Evolutionary conservation across 2,888 invertebrate genomes (phyloP), one percentile per base, ranked within the genome.

Genomic region (Idaea straminata): DNA sequence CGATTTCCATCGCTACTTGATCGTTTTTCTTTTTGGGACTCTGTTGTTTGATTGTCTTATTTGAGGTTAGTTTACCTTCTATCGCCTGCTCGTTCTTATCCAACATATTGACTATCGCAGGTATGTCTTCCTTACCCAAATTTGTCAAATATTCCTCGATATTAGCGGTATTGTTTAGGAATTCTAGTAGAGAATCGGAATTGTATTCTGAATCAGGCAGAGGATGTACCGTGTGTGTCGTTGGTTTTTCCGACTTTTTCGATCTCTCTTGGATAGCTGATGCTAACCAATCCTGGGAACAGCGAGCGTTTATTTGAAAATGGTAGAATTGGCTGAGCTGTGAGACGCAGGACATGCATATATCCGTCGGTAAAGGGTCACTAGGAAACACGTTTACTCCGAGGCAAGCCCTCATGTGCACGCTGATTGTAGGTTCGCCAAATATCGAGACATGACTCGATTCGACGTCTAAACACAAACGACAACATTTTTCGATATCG

Each of bases 161-260:
- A 66, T 92, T 92, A 1, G 86, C 90, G 57, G 91, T 92, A 66
- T 89, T 92, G 69, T 93, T 92, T 36, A 93, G 71, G 73, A 93
- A 93, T 71, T 93, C 92, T 61, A 93, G 65, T 5, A 93, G 83
- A 6, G 93, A 92, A 75, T 93, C 92, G 0, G 92, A 92, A 65
- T 92, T 92, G 71, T 92, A 92, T 80, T 93, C 92, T 0, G 90
- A 91, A 73, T 91, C 91, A 0, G 92, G 91, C 58, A 92, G 73
- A 0, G 92, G 92, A 69, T 91, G 91, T n/a, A 92, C 76, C 4
- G 82, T 79, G 7, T 81, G 82, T 81, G 90, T 92, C 1, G 74
- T 76, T 3, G 34, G 10, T 76, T 90, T 90, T 3, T 74, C 63
- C 0, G 76, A 69, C 69, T 88, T 92, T 72, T 85, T 88, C 0